A percentile compares a stretch with the other conserved stretches of the same genome.
These are phyloP conservation scores for Netelia inedita DNA, from an alignment of 2,888 invertebrate genomes.

Conservation along the genomic window DNA sequence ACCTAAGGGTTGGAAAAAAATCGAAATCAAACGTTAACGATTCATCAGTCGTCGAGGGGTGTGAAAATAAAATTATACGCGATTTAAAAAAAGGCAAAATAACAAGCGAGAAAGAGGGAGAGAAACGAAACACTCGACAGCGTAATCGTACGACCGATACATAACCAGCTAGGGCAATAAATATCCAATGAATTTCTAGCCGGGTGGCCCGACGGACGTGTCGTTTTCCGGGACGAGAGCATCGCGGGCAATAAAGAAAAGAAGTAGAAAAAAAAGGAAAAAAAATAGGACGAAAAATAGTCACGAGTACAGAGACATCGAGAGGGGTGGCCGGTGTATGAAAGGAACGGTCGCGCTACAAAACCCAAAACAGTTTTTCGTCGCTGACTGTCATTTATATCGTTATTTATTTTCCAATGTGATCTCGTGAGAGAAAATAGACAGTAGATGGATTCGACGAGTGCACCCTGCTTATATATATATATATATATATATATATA, in stretches of 20 bases:
- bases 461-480: slow-evolving; percentile 57
- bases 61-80: slow-evolving; percentile 8
- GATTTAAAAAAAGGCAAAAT: neutral
- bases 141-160: slow-evolving; percentile 77
- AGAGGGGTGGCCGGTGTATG: slow-evolving; percentile 50
- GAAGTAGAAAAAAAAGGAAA: slow-evolving; percentile 64
- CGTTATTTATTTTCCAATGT: slow-evolving; percentile 81
- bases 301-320: slow-evolving; percentile 64
- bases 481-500: slow-evolving; percentile 17
- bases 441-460: slow-evolving; percentile 66
- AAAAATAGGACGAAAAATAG: slow-evolving; percentile 61
- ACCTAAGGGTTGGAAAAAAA: neutral
- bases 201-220: slow-evolving; percentile 76
- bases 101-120: neutral
- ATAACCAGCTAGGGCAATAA: slow-evolving; percentile 81
- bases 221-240: slow-evolving; percentile 74
- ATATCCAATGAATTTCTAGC: slow-evolving; percentile 84
- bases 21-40: slow-evolving; percentile 30
- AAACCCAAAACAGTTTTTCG: slow-evolving; percentile 84
- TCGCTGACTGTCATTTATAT: slow-evolving; percentile 83
- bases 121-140: slow-evolving; percentile 52
- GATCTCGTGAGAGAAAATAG: slow-evolving; percentile 70
- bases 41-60: slow-evolving; percentile 33
- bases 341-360: slow-evolving; percentile 79
- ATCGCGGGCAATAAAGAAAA: slow-evolving; percentile 61